phyloP scores from a whole-genome alignment of 2,888 invertebrate genomes.

The Dichetophora obliterata region DNA sequence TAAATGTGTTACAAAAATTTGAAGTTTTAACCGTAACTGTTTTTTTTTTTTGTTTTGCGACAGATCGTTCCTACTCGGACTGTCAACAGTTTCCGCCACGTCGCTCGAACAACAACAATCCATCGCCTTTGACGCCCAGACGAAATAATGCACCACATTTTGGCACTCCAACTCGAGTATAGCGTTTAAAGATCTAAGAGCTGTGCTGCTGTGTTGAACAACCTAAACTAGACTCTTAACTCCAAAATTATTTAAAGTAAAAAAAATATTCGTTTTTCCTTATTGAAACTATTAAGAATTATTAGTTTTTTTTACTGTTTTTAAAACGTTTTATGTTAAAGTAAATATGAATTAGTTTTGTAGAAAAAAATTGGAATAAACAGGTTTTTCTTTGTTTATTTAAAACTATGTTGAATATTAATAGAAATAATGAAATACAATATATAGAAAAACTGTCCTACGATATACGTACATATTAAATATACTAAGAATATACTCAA shows the following conservation, averaged over 20 bases:
- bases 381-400: conserved; percentile 20
- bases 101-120: conserved; percentile 58
- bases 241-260: neutral
- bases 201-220: conserved; percentile 8
- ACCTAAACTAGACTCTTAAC: neutral
- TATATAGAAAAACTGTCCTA: neutral
- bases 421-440: neutral
- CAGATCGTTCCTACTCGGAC: conserved; percentile 75
- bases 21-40: neutral
- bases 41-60: neutral
- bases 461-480: conserved; percentile 18
- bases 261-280: neutral
- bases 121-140: conserved; percentile 59
- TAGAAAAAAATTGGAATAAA: conserved; percentile 23
- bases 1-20: neutral
- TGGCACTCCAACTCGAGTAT: conserved; percentile 69
- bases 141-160: conserved; percentile 62
- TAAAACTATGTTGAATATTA: neutral
- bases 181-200: conserved; percentile 65
- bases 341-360: neutral
- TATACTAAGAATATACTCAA: conserved; percentile 11
- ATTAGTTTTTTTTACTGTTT: neutral
- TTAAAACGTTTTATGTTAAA: neutral
- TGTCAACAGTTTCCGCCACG: conserved; percentile 70
- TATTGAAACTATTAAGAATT: neutral